Base-by-base conservation (phyloP, 2,888 invertebrate species). In the Drosophila robusta region DNA sequence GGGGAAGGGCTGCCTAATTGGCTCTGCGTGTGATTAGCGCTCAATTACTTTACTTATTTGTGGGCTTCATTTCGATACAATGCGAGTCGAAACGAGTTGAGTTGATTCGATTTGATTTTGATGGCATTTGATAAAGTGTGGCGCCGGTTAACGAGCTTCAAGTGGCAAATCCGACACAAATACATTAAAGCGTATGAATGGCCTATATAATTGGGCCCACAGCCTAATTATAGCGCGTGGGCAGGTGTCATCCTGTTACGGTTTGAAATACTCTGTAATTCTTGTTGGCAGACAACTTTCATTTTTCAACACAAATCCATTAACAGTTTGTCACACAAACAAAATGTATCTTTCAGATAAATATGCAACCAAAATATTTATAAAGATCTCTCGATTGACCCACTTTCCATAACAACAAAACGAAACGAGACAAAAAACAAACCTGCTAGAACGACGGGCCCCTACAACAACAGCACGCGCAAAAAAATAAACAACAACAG, bases 311-410 rank as follows among this genome's bases (percentile, higher is more conserved):
- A 66, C 51, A 74, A 81, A 74, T 70, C 81, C 81, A 83, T 83
- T 83, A 84, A 77, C 81, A 64, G 67, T 79, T 81, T 83, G 83
- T 83, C 83, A 78, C 78, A 70, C 69, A 50, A 47, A 46, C 52
- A 50, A 62, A 50, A 56, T 70, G 74, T 78, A 80, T 80, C 67
- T 78, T 80, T 76, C 71, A 80, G 74, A 87, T 83, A 81, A 81
- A 87, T 83, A 83, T 84, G 87, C 85, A 87, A 66, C 80, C 78
- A 70, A 83, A 70, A 78, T 77, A 79, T 79, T 78, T 83, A 77
- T 77, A 87, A 83, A 83, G 83, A 83, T 84, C 85, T 83, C 85
- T 85, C 80, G 85, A 86, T 88, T 86, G 88, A 88, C 85, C 88
- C 71, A 88, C 85, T 85, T 85, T 88, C 88, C 86, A 71, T 67